Evolutionary conservation across 1,140 invertebrate species (phyloP), one percentile per base, ranked within the genome.

Genomic region (Agraylea sexmaculata): DNA sequence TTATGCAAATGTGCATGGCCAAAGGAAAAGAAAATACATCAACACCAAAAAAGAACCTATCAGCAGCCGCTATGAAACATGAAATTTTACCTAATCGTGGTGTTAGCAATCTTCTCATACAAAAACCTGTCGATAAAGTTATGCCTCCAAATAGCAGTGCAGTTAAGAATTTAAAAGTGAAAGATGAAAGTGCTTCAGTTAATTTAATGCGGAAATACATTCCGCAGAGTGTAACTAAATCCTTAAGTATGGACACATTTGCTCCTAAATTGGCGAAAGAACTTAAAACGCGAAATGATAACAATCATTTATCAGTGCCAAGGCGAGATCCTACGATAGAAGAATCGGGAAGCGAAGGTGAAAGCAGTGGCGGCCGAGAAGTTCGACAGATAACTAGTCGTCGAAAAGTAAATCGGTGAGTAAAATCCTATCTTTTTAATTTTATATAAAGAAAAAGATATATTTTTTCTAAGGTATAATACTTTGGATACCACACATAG

Each of bases 351-450:
- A 64, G 60, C 35, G 73, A 74, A 49, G 70, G 70, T 7, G 73
- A 76, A 49, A 73, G 69, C 50, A 74, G 71, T 29, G 73, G 72
- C 20, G 73, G 73, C 10, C 53, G 69, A 2, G 75, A 77, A 49
- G 70, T 77, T 34, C 62, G 66, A 6, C 66, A 67, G 29, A 75
- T 77, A 43, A 74, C 70, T 50, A 55, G 51, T 40, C 40, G 41
- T 32, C 15, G 48, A 28, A 28, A 42, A 1, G 16, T 15, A n/a
- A 21, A 35, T 7, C 31, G 43, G 43, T 45, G 34, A 40, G 36
- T 27, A 12, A n/a, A n/a, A n/a, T n/a, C n/a, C n/a, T n/a, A n/a
- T n/a, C n/a, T n/a, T n/a, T n/a, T n/a, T n/a, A n/a, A n/a, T n/a
- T n/a, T n/a, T n/a, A n/a, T n/a, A n/a, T n/a, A n/a, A n/a, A n/a